Percentiles rank a stretch among this genome's conserved stretches.
Evolutionary conservation across 2,113 vertebrate species (phyloP).

Genomic region (Ceuthmochares aereus): DNA sequence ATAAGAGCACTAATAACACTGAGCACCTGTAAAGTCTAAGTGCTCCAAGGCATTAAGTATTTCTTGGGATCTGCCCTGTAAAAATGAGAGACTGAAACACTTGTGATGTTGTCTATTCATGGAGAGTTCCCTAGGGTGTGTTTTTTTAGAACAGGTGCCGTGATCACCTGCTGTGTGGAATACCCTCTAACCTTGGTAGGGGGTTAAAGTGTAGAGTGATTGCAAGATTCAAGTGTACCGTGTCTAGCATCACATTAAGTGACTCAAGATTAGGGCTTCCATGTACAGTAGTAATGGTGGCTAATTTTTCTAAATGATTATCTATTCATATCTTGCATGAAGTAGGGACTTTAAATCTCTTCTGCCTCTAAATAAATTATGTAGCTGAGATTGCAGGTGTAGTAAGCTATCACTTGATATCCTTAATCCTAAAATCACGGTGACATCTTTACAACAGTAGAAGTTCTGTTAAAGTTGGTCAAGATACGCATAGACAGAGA

Average conservation of each 20-base stretch:
- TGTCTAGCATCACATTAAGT: not conserved
- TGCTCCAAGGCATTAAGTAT: not conserved
- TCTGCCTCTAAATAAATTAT: not conserved
- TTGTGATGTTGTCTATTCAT: not conserved
- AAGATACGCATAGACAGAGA: not conserved
- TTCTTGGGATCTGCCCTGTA: not conserved
- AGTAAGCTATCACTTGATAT: not conserved
- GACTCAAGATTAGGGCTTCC: not conserved
- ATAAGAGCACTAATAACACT: not conserved
- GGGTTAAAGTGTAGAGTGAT: not conserved
- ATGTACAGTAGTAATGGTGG: accelerated
- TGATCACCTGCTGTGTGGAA: not conserved
- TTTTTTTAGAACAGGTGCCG: not conserved
- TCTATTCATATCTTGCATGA: not conserved
- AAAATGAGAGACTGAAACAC: not conserved
- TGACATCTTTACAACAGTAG: not conserved
- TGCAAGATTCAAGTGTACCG: not conserved
- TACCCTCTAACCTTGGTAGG: not conserved
- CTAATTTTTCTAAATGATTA: not conserved
- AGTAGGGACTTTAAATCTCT: not conserved
- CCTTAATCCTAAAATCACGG: too few relatives aligned
- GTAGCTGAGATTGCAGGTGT: not conserved
- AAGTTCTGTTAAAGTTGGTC: not conserved
- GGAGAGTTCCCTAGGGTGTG: not conserved
- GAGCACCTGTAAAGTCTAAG: not conserved